Evolutionary conservation across 2,113 vertebrate genomes (phyloP).

Genomic region (Macroglossus sobrinus): DNA sequence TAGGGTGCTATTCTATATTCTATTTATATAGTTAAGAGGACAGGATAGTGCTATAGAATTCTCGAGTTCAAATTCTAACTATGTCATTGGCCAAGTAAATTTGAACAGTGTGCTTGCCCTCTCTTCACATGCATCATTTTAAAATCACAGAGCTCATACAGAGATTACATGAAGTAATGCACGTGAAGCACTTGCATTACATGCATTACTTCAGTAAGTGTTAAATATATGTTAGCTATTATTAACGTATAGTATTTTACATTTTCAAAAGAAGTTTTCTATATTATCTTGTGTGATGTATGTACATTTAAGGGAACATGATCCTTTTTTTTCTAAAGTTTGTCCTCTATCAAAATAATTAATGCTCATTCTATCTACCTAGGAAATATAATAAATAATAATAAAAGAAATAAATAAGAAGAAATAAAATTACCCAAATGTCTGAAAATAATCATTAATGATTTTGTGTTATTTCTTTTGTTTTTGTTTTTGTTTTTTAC

Average conservation of each 20-base stretch:
- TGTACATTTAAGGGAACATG: not conserved
- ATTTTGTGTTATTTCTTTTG: not conserved
- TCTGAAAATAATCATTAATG: not conserved
- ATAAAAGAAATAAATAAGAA: not conserved
- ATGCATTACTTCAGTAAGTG: not conserved
- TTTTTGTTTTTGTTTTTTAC: not conserved
- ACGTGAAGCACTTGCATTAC: not conserved
- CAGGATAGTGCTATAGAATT: not conserved
- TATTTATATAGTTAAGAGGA: not conserved
- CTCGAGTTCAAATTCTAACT: not conserved
- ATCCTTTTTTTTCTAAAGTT: not conserved
- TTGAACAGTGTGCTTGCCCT: not conserved
- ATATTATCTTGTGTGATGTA: not conserved
- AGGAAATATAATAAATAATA: not conserved
- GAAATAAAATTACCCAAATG: not conserved
- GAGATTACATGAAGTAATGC: not conserved
- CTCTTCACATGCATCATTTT: not conserved
- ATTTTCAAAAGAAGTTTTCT: not conserved
- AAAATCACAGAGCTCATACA: not conserved
- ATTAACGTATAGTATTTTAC: not conserved
- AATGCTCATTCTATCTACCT: not conserved
- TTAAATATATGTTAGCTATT: not conserved
- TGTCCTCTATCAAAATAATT: not conserved
- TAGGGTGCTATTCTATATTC: not conserved
- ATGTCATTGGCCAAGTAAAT: not conserved